Conservation (phyloP, 2,888 invertebrate genomes). For the Cerastoderma edule region DNA sequence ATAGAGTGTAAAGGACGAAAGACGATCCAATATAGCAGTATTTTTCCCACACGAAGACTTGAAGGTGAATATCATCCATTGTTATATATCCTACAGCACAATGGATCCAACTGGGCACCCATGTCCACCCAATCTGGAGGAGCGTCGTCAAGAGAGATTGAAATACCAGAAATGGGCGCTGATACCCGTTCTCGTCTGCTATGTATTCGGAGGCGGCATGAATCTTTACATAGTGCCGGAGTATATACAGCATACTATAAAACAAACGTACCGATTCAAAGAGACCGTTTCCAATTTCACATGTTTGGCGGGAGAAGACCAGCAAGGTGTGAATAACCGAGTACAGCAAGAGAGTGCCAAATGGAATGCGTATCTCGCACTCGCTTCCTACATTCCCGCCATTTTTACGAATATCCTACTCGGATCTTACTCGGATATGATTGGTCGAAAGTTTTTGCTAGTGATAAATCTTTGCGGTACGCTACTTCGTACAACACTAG, state of each 20-base stretch:
- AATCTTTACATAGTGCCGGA: conserved; percentile 36
- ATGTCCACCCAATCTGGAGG: no score
- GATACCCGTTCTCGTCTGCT: conserved; percentile 33
- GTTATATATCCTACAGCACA: no score
- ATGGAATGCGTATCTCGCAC: conserved; percentile 41
- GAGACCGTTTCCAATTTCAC: not conserved
- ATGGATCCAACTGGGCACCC: no score
- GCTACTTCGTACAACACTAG: conserved; percentile 9
- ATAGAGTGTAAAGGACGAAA: no score
- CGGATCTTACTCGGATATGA: conserved; percentile 50
- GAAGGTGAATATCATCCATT: no score
- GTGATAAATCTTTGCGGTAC: conserved; percentile 31
- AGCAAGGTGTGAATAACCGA: conserved; percentile 2
- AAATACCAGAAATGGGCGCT: conserved; percentile 18
- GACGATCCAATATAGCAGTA: no score
- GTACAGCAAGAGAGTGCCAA: conserved; percentile 49
- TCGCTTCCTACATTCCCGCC: conserved; percentile 40
- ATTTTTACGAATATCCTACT: conserved; percentile 49
- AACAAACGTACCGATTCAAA: conserved; percentile 2
- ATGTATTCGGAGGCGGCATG: conserved; percentile 34
- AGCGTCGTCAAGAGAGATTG: not conserved
- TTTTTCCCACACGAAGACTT: no score
- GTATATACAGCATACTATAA: conserved; percentile 34
- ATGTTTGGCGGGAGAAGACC: not conserved
- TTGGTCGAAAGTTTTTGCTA: conserved; percentile 53